phyloP scores from a whole-genome alignment of 2,888 invertebrate species.

The Pollenia labialis region DNA sequence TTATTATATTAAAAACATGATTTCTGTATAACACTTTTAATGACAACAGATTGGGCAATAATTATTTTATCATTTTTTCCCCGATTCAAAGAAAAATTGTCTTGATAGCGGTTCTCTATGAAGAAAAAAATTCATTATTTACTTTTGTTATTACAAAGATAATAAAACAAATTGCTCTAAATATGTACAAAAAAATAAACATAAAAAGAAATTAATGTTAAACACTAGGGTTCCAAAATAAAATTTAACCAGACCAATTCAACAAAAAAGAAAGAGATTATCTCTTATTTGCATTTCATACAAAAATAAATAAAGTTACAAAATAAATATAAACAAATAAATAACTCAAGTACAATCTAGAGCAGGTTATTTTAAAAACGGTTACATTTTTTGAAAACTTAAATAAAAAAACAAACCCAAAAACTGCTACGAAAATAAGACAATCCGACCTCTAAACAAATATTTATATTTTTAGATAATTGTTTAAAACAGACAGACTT shows the following conservation, averaged over 20 bases:
- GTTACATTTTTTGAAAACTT: constrained; percentile 11
- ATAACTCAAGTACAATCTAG: constrained; percentile 36
- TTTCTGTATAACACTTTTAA: background rate
- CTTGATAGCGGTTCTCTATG: constrained; percentile 32
- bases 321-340: constrained; percentile 36
- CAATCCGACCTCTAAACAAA: background rate
- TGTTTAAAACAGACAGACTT: background rate
- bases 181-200: constrained; percentile 5
- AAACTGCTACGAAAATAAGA: background rate
- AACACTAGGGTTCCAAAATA: background rate
- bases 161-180: constrained; percentile 19
- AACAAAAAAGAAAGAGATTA: constrained; percentile 12
- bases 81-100: background rate
- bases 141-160: constrained; percentile 34
- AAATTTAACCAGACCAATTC: background rate
- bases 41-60: constrained; percentile 17
- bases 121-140: constrained; percentile 45
- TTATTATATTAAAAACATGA: too few species aligned
- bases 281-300: constrained; percentile 60
- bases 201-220: background rate
- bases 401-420: background rate
- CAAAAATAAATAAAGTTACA: constrained; percentile 19
- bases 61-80: background rate
- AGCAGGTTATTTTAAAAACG: constrained; percentile 24
- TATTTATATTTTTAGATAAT: background rate